Conservation (phyloP, 2,797 vertebrate genomes). For the Hyperoplus immaculatus region DNA sequence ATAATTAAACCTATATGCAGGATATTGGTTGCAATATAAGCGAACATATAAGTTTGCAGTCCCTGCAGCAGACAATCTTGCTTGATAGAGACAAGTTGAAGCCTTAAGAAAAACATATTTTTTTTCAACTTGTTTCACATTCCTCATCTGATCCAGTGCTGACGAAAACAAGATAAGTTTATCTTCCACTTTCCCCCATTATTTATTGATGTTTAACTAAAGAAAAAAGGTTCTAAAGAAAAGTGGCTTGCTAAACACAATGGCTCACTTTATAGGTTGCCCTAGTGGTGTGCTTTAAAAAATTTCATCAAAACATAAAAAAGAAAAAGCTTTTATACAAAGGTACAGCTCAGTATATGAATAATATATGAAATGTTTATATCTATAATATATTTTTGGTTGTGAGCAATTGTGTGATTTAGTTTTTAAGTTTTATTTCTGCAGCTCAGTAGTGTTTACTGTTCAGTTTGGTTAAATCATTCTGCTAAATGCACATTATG, state of each 20-base stretch:
- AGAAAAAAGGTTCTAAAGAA: slow-evolving; percentile 9
- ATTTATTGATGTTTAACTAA: neutral
- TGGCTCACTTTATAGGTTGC: neutral
- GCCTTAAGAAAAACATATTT: neutral
- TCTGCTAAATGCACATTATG: slow-evolving; percentile 31
- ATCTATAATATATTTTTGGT: neutral
- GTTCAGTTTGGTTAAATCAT: slow-evolving; percentile 10
- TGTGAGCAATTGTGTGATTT: neutral
- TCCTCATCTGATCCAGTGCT: slow-evolving; percentile 1
- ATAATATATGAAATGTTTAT: neutral
- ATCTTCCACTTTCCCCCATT: neutral
- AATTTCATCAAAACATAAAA: neutral
- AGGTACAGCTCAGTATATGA: neutral
- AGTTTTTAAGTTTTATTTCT: slow-evolving; percentile 1
- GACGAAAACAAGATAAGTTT: slow-evolving; percentile 22
- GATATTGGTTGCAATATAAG: neutral
- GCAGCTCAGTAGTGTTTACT: neutral
- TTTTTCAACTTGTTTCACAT: slow-evolving; percentile 4
- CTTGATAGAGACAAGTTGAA: neutral
- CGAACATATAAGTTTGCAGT: neutral
- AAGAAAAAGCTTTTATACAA: neutral
- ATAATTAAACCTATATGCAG: no score
- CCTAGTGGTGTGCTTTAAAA: neutral
- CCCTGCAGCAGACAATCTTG: neutral
- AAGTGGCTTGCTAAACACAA: neutral